phyloP scores from a whole-genome alignment of 2,888 invertebrate species.

The Hybos culiciformis region DNA sequence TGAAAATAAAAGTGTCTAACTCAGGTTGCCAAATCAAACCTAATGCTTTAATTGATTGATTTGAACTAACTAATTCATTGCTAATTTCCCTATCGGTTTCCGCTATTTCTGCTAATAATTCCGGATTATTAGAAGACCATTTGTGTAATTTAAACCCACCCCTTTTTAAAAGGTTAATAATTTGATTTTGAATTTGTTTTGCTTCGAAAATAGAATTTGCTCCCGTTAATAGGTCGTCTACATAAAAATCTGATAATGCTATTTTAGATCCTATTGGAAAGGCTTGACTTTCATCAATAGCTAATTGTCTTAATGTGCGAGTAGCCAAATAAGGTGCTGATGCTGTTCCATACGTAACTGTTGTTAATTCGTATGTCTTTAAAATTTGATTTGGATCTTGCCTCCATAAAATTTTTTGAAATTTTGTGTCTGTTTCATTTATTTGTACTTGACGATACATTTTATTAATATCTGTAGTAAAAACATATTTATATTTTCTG shows the following conservation, averaged over 20 bases:
- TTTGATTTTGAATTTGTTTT: conserved; percentile 6
- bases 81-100: not conserved
- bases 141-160: conserved; percentile 10
- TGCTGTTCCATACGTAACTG: conserved; percentile 5
- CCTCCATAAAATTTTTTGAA: conserved; percentile 9
- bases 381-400: not conserved
- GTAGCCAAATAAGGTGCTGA: conserved; percentile 5
- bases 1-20: too few relatives aligned
- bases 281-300: conserved; percentile 7
- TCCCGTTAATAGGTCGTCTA: conserved; percentile 12
- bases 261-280: conserved; percentile 10
- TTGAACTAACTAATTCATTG: not conserved
- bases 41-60: conserved; percentile 8
- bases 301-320: conserved; percentile 8
- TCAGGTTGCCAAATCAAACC: conserved; percentile 8
- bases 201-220: not conserved
- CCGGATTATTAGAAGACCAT: conserved; percentile 2
- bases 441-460: conserved; percentile 9
- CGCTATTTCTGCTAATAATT: not conserved
- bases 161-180: conserved; percentile 2
- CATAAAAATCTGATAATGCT: conserved; percentile 11
- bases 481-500: not conserved
- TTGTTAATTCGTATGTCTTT: conserved; percentile 1
- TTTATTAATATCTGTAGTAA: conserved; percentile 7
- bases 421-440: not conserved